phyloP scores from a whole-genome alignment of 2,888 invertebrate species.

The Cosmorhoe ocellata region DNA sequence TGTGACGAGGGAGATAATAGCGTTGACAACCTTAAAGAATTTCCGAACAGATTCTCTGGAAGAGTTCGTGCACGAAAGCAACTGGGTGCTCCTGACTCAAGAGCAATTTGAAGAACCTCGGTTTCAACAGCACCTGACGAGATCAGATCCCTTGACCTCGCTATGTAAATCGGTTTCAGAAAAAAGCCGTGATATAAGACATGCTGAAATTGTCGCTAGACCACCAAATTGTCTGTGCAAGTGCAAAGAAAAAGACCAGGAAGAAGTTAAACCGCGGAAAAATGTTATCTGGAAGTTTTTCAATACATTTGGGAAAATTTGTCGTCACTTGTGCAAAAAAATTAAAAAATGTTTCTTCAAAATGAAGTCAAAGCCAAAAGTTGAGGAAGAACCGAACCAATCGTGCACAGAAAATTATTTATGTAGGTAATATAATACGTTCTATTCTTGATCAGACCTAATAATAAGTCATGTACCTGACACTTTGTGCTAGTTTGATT shows the following conservation, averaged over 20 bases:
- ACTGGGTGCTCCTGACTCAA: constrained; percentile 65
- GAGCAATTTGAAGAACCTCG: constrained; percentile 61
- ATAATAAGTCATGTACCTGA: constrained; percentile 9
- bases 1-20: constrained; percentile 53
- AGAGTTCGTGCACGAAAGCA: constrained; percentile 66
- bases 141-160: constrained; percentile 50
- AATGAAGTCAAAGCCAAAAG: constrained; percentile 27
- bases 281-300: constrained; percentile 44
- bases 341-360: constrained; percentile 41
- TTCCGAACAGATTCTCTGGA: constrained; percentile 60
- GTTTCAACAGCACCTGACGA: constrained; percentile 58
- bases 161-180: constrained; percentile 56
- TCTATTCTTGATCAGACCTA: constrained; percentile 30
- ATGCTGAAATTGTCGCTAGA: constrained; percentile 49
- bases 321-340: constrained; percentile 41
- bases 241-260: constrained; percentile 48
- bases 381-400: constrained; percentile 37
- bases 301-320: constrained; percentile 35
- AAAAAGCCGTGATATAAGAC: constrained; percentile 42
- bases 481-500: constrained; percentile 14
- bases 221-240: constrained; percentile 67
- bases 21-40: constrained; percentile 67
- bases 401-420: constrained; percentile 52
- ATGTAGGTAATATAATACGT: constrained; percentile 66
- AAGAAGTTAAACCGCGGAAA: constrained; percentile 37